Conservation (phyloP, 1,140 invertebrate genomes). For the Sitobion miscanthi region DNA sequence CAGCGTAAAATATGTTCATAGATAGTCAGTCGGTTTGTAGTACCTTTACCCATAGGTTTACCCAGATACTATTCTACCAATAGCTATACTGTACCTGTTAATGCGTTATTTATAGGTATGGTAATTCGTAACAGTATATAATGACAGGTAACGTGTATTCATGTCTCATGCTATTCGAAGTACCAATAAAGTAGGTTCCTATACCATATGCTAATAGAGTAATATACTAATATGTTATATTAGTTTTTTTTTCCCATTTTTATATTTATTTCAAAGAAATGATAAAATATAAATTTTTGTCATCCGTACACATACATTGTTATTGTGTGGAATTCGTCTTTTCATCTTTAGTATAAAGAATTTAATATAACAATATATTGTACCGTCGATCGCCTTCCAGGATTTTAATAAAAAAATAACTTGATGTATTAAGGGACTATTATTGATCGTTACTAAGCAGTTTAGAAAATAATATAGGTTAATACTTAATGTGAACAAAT, state of each 20-base stretch:
- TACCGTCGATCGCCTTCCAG: background rate
- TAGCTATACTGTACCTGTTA: background rate
- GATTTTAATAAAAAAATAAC: background rate
- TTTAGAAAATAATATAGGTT: background rate
- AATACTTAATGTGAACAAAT: background rate
- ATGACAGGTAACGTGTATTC: background rate
- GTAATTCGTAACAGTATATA: background rate
- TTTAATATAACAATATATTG: background rate
- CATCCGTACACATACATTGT: background rate
- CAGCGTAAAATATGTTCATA: background rate
- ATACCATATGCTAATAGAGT: no score
- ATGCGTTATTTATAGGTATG: background rate
- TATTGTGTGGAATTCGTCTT: background rate
- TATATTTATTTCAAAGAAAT: background rate
- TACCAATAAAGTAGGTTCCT: background rate
- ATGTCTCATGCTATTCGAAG: background rate
- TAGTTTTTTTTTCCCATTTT: background rate
- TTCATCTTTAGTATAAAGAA: background rate
- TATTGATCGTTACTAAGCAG: background rate
- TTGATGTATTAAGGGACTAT: background rate
- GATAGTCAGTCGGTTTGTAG: background rate
- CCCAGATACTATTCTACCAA: no score
- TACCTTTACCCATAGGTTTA: background rate
- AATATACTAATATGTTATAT: background rate
- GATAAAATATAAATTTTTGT: background rate